Base-by-base conservation (phyloP, 2,113 vertebrate species). In the Ciconia boyciana region DNA sequence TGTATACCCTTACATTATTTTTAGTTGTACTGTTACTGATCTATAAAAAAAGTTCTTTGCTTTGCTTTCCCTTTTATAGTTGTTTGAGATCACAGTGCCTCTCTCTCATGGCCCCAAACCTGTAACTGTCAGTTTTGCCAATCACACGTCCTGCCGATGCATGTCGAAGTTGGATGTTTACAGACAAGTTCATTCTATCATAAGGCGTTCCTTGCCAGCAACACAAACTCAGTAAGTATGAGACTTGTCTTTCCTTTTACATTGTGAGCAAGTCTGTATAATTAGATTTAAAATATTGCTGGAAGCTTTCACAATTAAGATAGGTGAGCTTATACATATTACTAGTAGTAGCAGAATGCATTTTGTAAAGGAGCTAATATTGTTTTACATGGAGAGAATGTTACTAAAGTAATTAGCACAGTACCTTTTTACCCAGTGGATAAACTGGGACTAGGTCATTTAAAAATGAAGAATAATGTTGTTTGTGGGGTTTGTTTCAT, bases 61-160 rank as follows among this genome's bases (percentile, higher is more conserved):
- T 79, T 94, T 88, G 7, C 32, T 61, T 80, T 85, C 43, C 36
- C 39, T 89, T 95, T 32, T 96, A 34, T 95, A 99, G 99, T 97
- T 99, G 72, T 99, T 99, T 98, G 99, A 99, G 98, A 99, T 99
- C 97, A 99, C 99, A 19, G 99, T 99, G 95, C 99, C 99, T 7
- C 97, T 99, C 82, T 99, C 99, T 34, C 99, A 99, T 32, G 98
- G 98, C 81, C 99, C 99, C 87, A 99, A 99, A 93, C 99, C 99
- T 7, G 98, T 99, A 85, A 99, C 99, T 6, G 97, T 99, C 97
- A 99, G 99, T 71, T 99, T 99, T 96, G 99, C 99, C 97, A 99
- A 99, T 92, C 99, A 99, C 97, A 99, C 99, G 2, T 98, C 98
- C 94, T 99, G 99, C 98, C 98, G 98, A 44, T 99, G 99, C 97